Evolutionary conservation across 1,140 invertebrate genomes (phyloP), one percentile per base, ranked within the genome.

Genomic region (Dysdera silvatica): DNA sequence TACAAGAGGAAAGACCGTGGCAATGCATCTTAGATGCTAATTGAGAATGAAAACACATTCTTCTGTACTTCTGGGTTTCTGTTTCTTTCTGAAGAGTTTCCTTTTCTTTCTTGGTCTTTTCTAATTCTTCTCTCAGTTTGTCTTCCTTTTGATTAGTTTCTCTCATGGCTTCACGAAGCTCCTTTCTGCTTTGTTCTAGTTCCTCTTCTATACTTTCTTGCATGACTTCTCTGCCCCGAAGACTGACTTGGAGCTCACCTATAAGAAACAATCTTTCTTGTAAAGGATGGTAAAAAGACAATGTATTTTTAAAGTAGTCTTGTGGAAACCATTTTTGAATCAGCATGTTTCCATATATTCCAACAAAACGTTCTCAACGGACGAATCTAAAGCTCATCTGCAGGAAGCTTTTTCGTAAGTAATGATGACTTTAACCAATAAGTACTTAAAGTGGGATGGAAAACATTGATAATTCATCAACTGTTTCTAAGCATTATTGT

Each of bases 171-270:
- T 53, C 53, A n/a, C 52, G 33, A 31, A 65, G 18, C 23, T 70
- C 66, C 18, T 49, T 48, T 26, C 68, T 68, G 3, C 54, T 28
- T 28, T 66, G 61, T 32, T 69, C 65, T 23, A 68, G 37, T 26
- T 67, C 48, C 24, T 67, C 51, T 45, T 70, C 72, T 67, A 80
- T 59, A 68, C 80, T 79, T n/a, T 79, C 69, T 28, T 69, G 66
- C 3, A 79, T 73, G 2, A 81, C 72, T 62, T 83, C 82, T 49
- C 79, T 79, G 69, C 81, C 83, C 75, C 78, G 82, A 72, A 82
- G 81, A 63, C 78, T 78, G 32, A 80, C 79, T 68, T 80, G 81
- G 71, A 87, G 78, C 69, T 87, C 82, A 63, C 81, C 85, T 85
- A 59, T 5, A 24, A 59, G 26, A 28, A 54, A n/a, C n/a, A n/a